Percentiles rank a stretch among this genome's conserved stretches.
phyloP scores from a whole-genome alignment of 2,888 invertebrate genomes.

The Euclidia mi region DNA sequence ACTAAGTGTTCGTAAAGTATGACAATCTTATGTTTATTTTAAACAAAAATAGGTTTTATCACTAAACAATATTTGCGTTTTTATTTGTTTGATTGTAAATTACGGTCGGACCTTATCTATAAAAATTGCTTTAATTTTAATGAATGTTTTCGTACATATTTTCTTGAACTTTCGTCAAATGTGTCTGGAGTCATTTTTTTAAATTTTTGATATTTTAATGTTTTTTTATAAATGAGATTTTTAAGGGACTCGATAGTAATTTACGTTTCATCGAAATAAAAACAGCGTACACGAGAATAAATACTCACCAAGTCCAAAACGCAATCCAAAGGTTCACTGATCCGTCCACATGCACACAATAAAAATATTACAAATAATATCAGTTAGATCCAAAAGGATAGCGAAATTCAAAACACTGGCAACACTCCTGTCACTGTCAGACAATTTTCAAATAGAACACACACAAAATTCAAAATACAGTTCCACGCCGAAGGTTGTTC shows the following conservation, averaged over 20 bases:
- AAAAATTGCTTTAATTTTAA: slow-evolving; percentile 16
- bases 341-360: slow-evolving; percentile 80
- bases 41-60: slow-evolving; percentile 34
- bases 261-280: slow-evolving; percentile 16
- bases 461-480: slow-evolving; percentile 69
- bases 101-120: slow-evolving; percentile 29
- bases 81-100: slow-evolving; percentile 29
- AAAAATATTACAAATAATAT: slow-evolving; percentile 61
- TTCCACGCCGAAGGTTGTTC: slow-evolving; percentile 60
- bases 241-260: neutral
- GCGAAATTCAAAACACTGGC: slow-evolving; percentile 58
- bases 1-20: slow-evolving; percentile 18
- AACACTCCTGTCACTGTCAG: slow-evolving; percentile 84
- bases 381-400: slow-evolving; percentile 53
- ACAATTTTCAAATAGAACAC: slow-evolving; percentile 65
- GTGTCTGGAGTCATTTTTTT: slow-evolving; percentile 15
- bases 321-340: slow-evolving; percentile 86
- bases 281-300: slow-evolving; percentile 21
- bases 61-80: slow-evolving; percentile 29
- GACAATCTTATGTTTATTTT: slow-evolving; percentile 30
- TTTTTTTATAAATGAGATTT: slow-evolving; percentile 11
- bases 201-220: neutral
- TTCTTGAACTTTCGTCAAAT: slow-evolving; percentile 5
- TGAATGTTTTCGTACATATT: slow-evolving; percentile 10
- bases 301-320: slow-evolving; percentile 84